These are phyloP conservation scores for Nycticryphes semicollaris DNA, from an alignment of 2,113 vertebrate species.

Conservation along the genomic window DNA sequence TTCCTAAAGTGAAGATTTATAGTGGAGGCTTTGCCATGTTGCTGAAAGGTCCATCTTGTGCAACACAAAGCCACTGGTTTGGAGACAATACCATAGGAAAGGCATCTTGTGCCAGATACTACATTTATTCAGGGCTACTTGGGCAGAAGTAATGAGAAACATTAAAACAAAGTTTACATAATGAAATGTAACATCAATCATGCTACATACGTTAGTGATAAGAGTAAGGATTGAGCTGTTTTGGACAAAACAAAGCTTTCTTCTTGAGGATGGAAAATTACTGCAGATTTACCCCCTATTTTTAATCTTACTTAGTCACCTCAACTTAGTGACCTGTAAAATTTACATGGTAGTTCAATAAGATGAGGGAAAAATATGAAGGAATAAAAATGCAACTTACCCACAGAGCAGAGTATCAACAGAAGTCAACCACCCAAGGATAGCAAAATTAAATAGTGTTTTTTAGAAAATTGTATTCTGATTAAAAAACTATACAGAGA, in stretches of 20 bases:
- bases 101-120: constrained; percentile 53
- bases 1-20: neutral
- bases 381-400: neutral
- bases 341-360: neutral
- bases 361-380: neutral
- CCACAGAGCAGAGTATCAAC: neutral
- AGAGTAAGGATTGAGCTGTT: constrained; percentile 27
- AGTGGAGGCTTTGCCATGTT: neutral
- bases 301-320: neutral
- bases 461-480: neutral
- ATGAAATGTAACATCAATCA: constrained; percentile 59
- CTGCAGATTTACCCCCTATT: neutral
- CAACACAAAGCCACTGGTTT: constrained; percentile 47
- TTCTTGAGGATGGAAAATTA: constrained; percentile 57
- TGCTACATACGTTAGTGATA: constrained; percentile 46
- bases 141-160: constrained; percentile 69
- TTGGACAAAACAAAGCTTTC: constrained; percentile 37
- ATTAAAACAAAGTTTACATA: constrained; percentile 66
- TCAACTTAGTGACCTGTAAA: neutral
- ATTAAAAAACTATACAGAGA: neutral
- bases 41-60: constrained; percentile 12
- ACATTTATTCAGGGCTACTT: constrained; percentile 67
- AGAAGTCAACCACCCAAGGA: neutral
- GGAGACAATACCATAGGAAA: constrained; percentile 28
- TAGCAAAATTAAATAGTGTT: neutral